phyloP scores from a whole-genome alignment of 2,797 vertebrate species.

The Danio aesculapii region DNA sequence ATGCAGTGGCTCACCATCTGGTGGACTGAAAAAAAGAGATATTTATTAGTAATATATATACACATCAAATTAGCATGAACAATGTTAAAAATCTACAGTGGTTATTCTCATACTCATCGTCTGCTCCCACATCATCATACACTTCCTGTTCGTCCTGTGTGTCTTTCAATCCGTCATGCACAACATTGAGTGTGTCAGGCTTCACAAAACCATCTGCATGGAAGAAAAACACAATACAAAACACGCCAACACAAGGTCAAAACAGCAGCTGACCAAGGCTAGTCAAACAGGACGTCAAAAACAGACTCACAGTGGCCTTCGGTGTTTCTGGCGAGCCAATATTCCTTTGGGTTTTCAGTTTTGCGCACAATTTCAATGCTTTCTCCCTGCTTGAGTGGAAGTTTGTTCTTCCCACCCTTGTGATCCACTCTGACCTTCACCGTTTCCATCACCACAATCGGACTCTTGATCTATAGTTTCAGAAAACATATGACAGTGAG shows the following conservation, averaged over 20 bases:
- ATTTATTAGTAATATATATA: background rate
- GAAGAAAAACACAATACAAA: background rate
- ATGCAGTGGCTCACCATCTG: constrained; percentile 19
- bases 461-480: constrained; percentile 61
- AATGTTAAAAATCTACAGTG: background rate
- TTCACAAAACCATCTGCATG: constrained; percentile 49
- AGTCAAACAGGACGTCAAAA: background rate
- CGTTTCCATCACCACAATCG: constrained; percentile 83
- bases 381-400: constrained; percentile 86
- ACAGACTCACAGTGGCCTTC: constrained; percentile 45
- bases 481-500: background rate
- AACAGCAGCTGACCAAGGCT: background rate
- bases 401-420: constrained; percentile 85
- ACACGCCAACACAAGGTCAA: background rate
- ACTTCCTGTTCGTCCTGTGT: background rate
- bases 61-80: background rate
- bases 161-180: background rate
- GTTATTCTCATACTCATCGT: constrained; percentile 11
- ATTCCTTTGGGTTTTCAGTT: constrained; percentile 90
- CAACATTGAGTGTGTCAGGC: constrained; percentile 17
- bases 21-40: background rate
- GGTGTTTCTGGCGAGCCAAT: constrained; percentile 72
- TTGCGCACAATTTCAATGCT: constrained; percentile 88
- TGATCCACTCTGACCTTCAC: constrained; percentile 80
- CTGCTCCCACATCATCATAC: constrained; percentile 33